Base-by-base conservation (phyloP, 2,113 vertebrate genomes). In the Zosterops pallidus region DNA sequence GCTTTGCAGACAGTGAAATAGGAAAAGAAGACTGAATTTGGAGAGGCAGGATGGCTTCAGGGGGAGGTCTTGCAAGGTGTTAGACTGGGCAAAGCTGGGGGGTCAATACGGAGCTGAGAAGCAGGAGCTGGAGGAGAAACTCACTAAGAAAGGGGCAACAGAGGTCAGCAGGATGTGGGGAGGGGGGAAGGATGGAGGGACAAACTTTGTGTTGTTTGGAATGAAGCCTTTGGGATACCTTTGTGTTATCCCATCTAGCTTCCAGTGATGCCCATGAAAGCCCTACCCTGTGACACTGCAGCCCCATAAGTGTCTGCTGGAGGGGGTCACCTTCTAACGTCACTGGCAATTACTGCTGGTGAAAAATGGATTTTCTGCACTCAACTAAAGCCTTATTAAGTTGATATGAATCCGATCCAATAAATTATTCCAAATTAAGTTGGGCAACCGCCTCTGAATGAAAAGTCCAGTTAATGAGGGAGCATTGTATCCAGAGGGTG, bases 401-500 rank as follows among this genome's bases (percentile, higher is more conserved):
- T 67, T 80, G 33, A 79, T 93, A 89, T 74, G 81, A 96, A 96
- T 92, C 76, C 20, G 26, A 83, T 29, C 71, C 59, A 74, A 70
- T 90, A 93, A 96, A 89, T 53, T 52, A 82, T 91, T 96, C 62
- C 79, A 89, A 79, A 96, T 96, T 91, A 94, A 96, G 83, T 85
- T 86, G 49, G 72, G 82, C 65, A 89, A 64, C 39, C 20, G 65
- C 55, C 62, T 83, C 60, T 42, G 53, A 74, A 84, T 89, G 76
- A 80, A 62, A 79, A 94, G 92, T 74, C 89, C 94, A 37, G 53
- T 79, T 92, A 94, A 96, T 86, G 86, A 96, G 72, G 67, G 65
- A 76, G 23, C 4, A 21, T 52, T 70, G 84, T 82, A 44, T 44
- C 63, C 70, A 83, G 83, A 65, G 90, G 75, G 60, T 44, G 78